A percentile compares a stretch with the other conserved stretches of the same genome.
These are phyloP conservation scores for Dolichomitus sp. DNA, from an alignment of 2,888 invertebrate genomes.

Conservation along the genomic window DNA sequence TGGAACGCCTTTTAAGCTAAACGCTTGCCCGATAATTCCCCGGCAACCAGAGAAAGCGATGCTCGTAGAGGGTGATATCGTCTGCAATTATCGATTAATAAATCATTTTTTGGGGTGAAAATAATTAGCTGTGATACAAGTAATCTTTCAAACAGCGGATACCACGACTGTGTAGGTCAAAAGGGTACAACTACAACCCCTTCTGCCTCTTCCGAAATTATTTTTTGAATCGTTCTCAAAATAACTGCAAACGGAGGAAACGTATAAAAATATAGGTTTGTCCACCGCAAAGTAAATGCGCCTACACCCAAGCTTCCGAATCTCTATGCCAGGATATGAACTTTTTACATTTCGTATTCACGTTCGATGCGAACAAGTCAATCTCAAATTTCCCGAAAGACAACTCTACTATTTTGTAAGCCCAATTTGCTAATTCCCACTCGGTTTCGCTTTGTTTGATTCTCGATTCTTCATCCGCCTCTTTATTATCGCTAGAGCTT, in stretches of 20 bases:
- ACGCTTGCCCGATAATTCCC: constrained; percentile 70
- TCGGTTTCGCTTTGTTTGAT: constrained; percentile 60
- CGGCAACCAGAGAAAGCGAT: constrained; percentile 73
- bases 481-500: constrained; percentile 56
- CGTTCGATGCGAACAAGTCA: constrained; percentile 31
- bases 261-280: constrained; percentile 28
- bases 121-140: constrained; percentile 50
- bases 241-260: constrained; percentile 48
- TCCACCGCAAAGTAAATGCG: constrained; percentile 36
- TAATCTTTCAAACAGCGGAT: constrained; percentile 69
- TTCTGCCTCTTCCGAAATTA: constrained; percentile 21
- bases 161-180: constrained; percentile 68
- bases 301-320: constrained; percentile 14
- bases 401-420: background rate
- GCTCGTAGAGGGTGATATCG: constrained; percentile 63
- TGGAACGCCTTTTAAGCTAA: constrained; percentile 60
- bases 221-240: constrained; percentile 32
- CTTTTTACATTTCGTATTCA: constrained; percentile 22
- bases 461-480: constrained; percentile 35
- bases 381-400: constrained; percentile 4
- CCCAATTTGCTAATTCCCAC: constrained; percentile 60
- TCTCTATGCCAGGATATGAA: constrained; percentile 40
- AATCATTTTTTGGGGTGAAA: constrained; percentile 64
- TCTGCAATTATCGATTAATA: constrained; percentile 70
- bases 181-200: constrained; percentile 44